Conservation (phyloP, 2,113 vertebrate genomes). For the Solea senegalensis region DNA sequence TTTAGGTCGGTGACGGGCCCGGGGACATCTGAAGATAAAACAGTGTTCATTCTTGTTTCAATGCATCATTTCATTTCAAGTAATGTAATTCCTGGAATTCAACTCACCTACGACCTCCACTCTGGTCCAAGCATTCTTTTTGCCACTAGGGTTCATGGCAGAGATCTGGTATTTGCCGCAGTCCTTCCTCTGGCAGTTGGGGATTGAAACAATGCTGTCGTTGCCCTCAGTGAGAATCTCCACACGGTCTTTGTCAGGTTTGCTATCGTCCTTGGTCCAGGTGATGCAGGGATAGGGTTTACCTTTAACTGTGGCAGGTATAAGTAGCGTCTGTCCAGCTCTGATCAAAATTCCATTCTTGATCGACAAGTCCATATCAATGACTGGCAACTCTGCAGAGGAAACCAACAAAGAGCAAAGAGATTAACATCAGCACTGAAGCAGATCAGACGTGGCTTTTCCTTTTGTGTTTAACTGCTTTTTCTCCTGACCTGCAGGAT, state of each 20-base stretch:
- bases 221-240: conserved; percentile 88
- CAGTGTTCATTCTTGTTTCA: not conserved
- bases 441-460: not conserved
- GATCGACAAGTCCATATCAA: conserved; percentile 90
- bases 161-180: conserved; percentile 92
- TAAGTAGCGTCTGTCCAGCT: conserved; percentile 89
- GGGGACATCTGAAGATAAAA: conserved; percentile 89
- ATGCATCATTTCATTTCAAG: not conserved
- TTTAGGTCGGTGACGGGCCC: conserved; percentile 95
- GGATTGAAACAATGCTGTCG: conserved; percentile 86
- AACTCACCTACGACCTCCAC: conserved; percentile 94
- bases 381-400: conserved; percentile 86
- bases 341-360: conserved; percentile 88
- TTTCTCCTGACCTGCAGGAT: conserved; percentile 89
- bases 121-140: conserved; percentile 86
- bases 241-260: conserved; percentile 88
- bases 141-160: conserved; percentile 91
- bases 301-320: conserved; percentile 92
- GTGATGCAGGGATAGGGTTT: conserved; percentile 88
- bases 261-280: conserved; percentile 89
- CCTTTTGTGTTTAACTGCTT: rapidly evolving
- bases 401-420: conserved; percentile 21
- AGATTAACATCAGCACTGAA: not conserved
- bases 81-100: not conserved
- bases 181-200: conserved; percentile 88